These are phyloP conservation scores for Chalcosyrphus nemorum DNA, from an alignment of 2,888 invertebrate species.

Conservation along the genomic window DNA sequence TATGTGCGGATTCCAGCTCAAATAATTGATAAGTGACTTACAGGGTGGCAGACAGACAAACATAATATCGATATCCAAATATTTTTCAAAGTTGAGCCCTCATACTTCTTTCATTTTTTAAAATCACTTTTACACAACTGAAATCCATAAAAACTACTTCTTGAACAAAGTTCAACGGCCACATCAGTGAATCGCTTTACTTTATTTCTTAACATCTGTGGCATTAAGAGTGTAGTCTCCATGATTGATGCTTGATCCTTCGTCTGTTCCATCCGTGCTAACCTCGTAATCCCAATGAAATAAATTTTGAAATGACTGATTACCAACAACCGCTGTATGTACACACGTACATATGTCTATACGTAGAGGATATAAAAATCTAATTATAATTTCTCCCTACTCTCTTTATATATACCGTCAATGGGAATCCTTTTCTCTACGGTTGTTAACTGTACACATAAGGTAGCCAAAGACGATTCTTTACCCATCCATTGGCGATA, in stretches of 20 bases:
- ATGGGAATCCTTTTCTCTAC: constrained; percentile 4
- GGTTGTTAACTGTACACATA: background rate
- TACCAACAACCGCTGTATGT: constrained; percentile 3
- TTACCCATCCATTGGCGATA: background rate
- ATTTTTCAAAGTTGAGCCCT: no score
- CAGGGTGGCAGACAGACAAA: no score
- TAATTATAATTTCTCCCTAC: constrained; percentile 38
- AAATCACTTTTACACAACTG: no score
- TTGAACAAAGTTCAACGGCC: background rate
- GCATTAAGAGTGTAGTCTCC: background rate
- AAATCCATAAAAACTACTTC: no score
- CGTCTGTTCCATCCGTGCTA: background rate
- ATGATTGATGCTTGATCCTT: background rate
- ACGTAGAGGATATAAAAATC: constrained; percentile 13
- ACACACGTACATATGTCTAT: no score
- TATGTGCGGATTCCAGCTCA: no score
- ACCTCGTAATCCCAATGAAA: constrained; percentile 1
- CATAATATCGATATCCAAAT: no score
- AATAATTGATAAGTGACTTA: no score
- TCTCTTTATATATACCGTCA: background rate
- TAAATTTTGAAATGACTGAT: constrained; percentile 29
- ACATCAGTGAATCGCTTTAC: background rate
- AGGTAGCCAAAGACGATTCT: background rate
- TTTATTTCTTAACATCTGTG: background rate
- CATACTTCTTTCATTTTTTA: no score